Conservation (phyloP, 2,888 invertebrate species). For the Drosophila anceps region DNA sequence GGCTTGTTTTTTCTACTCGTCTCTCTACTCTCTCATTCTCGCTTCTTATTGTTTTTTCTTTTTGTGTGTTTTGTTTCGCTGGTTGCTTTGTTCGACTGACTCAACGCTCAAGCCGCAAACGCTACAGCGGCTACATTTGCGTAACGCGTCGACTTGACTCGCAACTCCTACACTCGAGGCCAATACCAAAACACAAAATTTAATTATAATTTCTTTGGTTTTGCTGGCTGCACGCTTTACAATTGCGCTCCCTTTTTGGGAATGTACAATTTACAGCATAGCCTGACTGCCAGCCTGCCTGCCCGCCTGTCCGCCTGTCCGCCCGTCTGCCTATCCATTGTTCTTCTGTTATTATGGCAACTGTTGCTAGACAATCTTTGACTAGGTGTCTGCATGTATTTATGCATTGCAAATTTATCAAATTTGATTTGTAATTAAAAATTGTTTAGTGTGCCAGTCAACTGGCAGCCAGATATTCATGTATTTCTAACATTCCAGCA, state of each 20-base stretch:
- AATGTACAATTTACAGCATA: slow-evolving; percentile 26
- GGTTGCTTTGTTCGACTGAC: slow-evolving; percentile 45
- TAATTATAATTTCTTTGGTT: slow-evolving; percentile 63
- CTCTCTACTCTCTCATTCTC: background rate
- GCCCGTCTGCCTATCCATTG: background rate
- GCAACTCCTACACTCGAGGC: slow-evolving; percentile 16
- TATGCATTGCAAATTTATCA: slow-evolving; percentile 2
- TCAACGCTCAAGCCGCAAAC: slow-evolving; percentile 38
- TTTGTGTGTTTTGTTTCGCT: slow-evolving; percentile 29
- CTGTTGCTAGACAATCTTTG: slow-evolving; percentile 11
- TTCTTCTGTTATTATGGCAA: slow-evolving; percentile 11
- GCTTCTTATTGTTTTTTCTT: background rate
- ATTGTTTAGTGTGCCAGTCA: background rate
- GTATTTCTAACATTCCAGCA: background rate
- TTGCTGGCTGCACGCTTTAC: slow-evolving; percentile 35
- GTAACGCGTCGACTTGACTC: slow-evolving; percentile 22
- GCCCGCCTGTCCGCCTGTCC: slow-evolving; percentile 3
- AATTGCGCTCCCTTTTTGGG: slow-evolving; percentile 17
- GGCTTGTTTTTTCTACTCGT: background rate
- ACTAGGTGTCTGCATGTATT: background rate
- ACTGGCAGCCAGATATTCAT: background rate
- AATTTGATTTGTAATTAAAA: slow-evolving; percentile 15
- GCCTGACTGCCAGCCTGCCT: background rate
- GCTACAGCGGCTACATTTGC: slow-evolving; percentile 21
- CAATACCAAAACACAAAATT: slow-evolving; percentile 65